Base-by-base conservation (phyloP, 2,797 vertebrate genomes). In the Anabas testudineus region DNA sequence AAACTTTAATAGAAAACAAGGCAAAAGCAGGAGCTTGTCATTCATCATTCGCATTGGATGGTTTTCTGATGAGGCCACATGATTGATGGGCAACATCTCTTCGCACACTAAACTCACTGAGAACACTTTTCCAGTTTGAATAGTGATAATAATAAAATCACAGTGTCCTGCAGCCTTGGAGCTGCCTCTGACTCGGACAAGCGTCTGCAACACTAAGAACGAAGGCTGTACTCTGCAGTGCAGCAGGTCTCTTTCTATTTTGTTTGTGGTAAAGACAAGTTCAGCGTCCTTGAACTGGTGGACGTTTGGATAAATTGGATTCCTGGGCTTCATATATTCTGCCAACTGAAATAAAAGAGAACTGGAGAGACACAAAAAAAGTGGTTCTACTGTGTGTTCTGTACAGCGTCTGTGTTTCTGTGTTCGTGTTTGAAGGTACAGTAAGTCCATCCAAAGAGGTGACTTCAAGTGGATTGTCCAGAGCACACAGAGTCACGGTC, bases 401-500 rank as follows among this genome's bases (percentile, higher is more conserved):
- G 51, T 47, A 3, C n/a, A 45, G 2, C 4, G n/a, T 8, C 3
- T 61, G 41, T 56, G 41, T 41, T 1, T 59, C 1, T 61, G 47
- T 70, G 61, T 66, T 39, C 70, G 39, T 68, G 43, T 71, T 62
- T 12, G 54, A 64, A 52, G 49, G 55, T 34, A n/a, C 32, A 7
- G 51, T n/a, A n/a, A n/a, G 66, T 57, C 21, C 70, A 46, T 28
- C 30, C 71, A 63, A 36, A 60, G 71, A 62, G 51, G 39, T 10
- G 16, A 53, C 18, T 49, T 80, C 71, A 41, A 54, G 55, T 59
- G 78, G 63, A 84, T 82, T 78, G 80, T 80, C 63, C 61, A 54
- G 68, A 42, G 18, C 66, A 81, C 67, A 88, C 62, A 1, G 74
- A 77, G 70, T 74, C 81, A 82, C 67, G 75, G 69, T 87, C 67